Conservation (phyloP, 37 sponge, comb jelly and placozoan genomes). For the Ephydatia muelleri region DNA sequence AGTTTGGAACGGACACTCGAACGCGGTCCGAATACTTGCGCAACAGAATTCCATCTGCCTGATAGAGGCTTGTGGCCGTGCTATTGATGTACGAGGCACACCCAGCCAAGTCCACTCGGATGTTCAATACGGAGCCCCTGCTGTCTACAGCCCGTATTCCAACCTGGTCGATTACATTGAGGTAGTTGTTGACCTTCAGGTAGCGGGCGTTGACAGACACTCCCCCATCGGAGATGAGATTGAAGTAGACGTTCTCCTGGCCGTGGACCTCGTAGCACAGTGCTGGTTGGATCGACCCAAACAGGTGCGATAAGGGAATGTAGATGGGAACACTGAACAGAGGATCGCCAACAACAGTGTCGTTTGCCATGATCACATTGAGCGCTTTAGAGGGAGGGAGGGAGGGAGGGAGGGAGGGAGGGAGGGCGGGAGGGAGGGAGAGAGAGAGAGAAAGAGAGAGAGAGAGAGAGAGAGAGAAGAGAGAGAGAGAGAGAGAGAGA, state of each 20-base stretch:
- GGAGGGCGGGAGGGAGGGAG: no score
- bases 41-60: conserved; percentile 13
- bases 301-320: conserved; percentile 6
- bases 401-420: no score
- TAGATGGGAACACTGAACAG: conserved; percentile 50
- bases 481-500: no score
- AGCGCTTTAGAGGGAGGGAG: background rate
- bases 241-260: conserved; percentile 32
- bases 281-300: background rate
- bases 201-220: conserved; percentile 62
- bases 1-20: conserved; percentile 71
- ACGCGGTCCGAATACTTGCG: conserved; percentile 20
- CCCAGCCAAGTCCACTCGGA: conserved; percentile 47
- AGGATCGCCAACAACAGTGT: conserved; percentile 60
- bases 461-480: no score
- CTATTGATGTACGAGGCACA: conserved; percentile 37
- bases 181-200: conserved; percentile 1
- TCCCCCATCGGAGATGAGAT: conserved; percentile 52
- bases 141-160: conserved; percentile 43
- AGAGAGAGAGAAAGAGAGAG: no score
- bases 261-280: conserved; percentile 72
- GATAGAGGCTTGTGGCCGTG: background rate
- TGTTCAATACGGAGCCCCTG: conserved; percentile 17
- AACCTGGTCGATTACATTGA: conserved; percentile 61
- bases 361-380: conserved; percentile 17